phyloP scores from a whole-genome alignment of 53 echinoderm and acorn worm species.

The Temnopleurus reevesii region DNA sequence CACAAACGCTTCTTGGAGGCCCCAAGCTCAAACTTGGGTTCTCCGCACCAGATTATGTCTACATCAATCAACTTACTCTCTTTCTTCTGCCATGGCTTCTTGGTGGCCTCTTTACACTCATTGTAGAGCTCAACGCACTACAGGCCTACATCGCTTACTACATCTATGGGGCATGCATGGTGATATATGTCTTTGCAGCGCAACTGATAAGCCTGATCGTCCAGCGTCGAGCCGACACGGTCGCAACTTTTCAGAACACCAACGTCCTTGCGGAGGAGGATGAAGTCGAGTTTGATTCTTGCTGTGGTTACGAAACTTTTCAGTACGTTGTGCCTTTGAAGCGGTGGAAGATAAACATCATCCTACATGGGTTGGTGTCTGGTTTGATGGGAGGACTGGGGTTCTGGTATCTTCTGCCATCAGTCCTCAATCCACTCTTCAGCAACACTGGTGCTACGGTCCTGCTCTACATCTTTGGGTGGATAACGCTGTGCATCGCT shows the following conservation, averaged over 20 bases:
- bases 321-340: slow-evolving; percentile 84
- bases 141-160: slow-evolving; percentile 27
- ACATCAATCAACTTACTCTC: slow-evolving; percentile 77
- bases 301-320: slow-evolving; percentile 74
- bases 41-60: slow-evolving; percentile 80
- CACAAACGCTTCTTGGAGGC: slow-evolving; percentile 86
- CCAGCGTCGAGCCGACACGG: slow-evolving; percentile 61
- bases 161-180: slow-evolving; percentile 65
- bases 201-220: slow-evolving; percentile 70
- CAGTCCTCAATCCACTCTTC: slow-evolving; percentile 74
- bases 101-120: slow-evolving; percentile 78
- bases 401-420: slow-evolving; percentile 77
- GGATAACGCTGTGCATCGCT: slow-evolving; percentile 83
- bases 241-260: slow-evolving; percentile 46
- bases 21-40: slow-evolving; percentile 75
- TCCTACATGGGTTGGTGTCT: slow-evolving; percentile 72
- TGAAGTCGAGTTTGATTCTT: slow-evolving; percentile 89
- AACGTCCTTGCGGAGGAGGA: slow-evolving; percentile 86
- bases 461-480: slow-evolving; percentile 72
- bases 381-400: slow-evolving; percentile 78
- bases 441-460: slow-evolving; percentile 73
- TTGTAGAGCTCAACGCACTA: slow-evolving; percentile 65
- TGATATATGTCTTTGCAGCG: slow-evolving; percentile 68
- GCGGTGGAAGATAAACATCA: slow-evolving; percentile 79
- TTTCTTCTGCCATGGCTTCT: slow-evolving; percentile 80